Percentiles rank a stretch among this genome's conserved stretches.
Evolutionary conservation across 2,888 invertebrate genomes (phyloP).

Genomic region (Perdita meconis): DNA sequence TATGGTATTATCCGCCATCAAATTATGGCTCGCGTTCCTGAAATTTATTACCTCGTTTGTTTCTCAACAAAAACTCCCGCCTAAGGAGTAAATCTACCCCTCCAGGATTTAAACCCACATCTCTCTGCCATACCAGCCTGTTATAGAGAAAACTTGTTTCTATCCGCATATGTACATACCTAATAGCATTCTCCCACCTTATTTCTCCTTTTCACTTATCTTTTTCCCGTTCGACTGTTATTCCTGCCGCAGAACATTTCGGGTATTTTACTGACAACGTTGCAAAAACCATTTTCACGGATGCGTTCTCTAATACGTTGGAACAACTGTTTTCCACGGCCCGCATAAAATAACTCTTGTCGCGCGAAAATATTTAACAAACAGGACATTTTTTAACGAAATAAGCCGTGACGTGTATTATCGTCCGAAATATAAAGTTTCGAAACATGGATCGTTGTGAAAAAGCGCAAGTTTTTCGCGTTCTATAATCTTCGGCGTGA

Average conservation of each 20-base stretch:
- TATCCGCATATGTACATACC: constrained; percentile 22
- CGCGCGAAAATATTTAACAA: background rate
- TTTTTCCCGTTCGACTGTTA: background rate
- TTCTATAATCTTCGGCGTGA: too few relatives aligned
- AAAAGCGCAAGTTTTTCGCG: too few relatives aligned
- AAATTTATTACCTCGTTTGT: constrained; percentile 43
- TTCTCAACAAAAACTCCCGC: constrained; percentile 41
- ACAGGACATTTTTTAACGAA: background rate
- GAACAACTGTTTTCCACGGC: too few relatives aligned
- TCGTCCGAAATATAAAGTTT: too few relatives aligned
- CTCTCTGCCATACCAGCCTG: constrained; percentile 1
- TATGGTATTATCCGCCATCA: constrained; percentile 39
- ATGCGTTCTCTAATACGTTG: too few relatives aligned
- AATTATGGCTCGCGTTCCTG: constrained; percentile 32
- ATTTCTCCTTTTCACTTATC: background rate
- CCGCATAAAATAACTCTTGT: too few relatives aligned
- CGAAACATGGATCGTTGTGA: too few relatives aligned
- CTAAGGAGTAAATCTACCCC: constrained; percentile 36
- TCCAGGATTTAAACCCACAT: constrained; percentile 13
- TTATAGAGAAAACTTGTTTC: constrained; percentile 21
- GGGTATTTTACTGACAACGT: too few relatives aligned
- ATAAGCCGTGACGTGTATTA: too few relatives aligned
- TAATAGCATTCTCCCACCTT: constrained; percentile 3
- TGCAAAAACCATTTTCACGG: too few relatives aligned
- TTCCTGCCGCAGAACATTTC: too few relatives aligned